Percentiles rank a stretch among this genome's conserved stretches.
These are phyloP conservation scores for Drosophila saltans DNA, from an alignment of 1,140 invertebrate genomes.

Conservation along the genomic window DNA sequence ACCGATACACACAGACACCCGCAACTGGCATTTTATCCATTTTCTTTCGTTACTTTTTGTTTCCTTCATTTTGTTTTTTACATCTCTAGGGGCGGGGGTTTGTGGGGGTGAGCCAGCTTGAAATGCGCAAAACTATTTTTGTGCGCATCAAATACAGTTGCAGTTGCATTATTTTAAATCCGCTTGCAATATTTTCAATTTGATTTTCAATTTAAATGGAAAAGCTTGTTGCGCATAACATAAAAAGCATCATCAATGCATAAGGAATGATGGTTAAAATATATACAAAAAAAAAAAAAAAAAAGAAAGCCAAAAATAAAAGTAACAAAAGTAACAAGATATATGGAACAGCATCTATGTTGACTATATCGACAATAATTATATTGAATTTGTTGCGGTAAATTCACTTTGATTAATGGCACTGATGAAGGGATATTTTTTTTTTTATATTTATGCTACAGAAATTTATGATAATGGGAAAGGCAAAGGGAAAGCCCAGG, in stretches of 20 bases:
- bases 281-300: too few relatives aligned
- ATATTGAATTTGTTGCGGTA: neutral
- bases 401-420: neutral
- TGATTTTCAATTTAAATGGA: conserved; percentile 75
- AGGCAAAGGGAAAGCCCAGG: too few relatives aligned
- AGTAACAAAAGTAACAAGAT: neutral
- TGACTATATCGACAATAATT: neutral
- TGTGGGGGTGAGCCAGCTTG: conserved; percentile 36
- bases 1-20: conserved; percentile 9
- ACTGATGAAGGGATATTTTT: too few relatives aligned
- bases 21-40: conserved; percentile 9
- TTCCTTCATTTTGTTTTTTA: conserved; percentile 18
- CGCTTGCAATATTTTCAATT: conserved; percentile 78
- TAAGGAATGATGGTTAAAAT: neutral
- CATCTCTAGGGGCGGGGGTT: conserved; percentile 21
- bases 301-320: too few relatives aligned
- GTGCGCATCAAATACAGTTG: conserved; percentile 61
- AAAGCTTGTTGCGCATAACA: conserved; percentile 50
- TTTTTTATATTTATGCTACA: too few relatives aligned
- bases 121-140: conserved; percentile 70
- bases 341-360: neutral
- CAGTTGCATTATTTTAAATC: conserved; percentile 77
- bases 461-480: too few relatives aligned
- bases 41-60: conserved; percentile 23
- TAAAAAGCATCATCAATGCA: conserved; percentile 30